phyloP scores from a whole-genome alignment of 2,113 vertebrate species.

The Trichechus manatus region DNA sequence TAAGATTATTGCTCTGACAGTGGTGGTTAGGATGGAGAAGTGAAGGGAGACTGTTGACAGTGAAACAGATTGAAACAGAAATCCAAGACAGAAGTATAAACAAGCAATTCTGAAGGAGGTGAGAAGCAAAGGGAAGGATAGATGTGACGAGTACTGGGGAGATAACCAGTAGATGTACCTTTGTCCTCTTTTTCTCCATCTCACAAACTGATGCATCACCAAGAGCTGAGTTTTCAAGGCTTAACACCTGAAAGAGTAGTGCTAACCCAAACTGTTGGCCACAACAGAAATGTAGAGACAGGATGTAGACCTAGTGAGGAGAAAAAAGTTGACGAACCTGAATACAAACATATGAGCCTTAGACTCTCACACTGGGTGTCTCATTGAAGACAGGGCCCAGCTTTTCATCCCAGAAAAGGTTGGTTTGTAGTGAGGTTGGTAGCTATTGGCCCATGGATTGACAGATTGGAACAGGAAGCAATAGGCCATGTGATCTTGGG shows the following conservation, averaged over 20 bases:
- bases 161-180: neutral
- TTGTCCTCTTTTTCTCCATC: neutral
- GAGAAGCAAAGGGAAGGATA: neutral
- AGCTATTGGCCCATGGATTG: neutral
- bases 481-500: neutral
- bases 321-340: neutral
- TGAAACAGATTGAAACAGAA: neutral
- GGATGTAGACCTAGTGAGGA: neutral
- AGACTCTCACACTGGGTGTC: neutral
- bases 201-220: neutral
- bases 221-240: neutral
- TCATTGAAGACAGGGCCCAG: neutral
- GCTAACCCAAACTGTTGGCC: neutral
- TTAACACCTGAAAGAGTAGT: neutral
- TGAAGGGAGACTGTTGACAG: neutral
- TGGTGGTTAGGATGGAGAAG: neutral
- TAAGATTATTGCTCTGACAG: neutral
- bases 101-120: neutral
- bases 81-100: neutral
- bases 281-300: neutral
- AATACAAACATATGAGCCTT: neutral
- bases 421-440: neutral
- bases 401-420: neutral
- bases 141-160: neutral
- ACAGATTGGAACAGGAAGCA: neutral